These are phyloP conservation scores for Chinchilla lanigera DNA, from an alignment of 2,113 vertebrate genomes.

Conservation along the genomic window DNA sequence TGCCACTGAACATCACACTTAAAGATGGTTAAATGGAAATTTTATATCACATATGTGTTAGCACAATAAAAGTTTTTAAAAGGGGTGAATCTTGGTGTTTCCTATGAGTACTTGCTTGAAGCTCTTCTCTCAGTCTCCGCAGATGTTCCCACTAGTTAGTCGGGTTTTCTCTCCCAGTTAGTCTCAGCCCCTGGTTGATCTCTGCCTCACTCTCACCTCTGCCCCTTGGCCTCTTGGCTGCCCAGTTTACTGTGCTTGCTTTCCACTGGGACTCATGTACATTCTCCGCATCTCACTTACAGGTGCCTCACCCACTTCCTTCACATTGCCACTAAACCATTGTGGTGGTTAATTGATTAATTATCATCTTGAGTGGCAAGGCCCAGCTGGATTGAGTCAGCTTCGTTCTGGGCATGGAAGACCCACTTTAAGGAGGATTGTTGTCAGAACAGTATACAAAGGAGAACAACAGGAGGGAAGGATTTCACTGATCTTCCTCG, in stretches of 20 bases:
- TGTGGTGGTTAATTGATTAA: background rate
- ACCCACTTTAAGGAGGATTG: background rate
- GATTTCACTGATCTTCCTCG: background rate
- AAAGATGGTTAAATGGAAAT: background rate
- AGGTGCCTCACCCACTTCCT: fast-evolving
- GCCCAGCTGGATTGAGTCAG: background rate
- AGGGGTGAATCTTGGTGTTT: no score
- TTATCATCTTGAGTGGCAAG: no score
- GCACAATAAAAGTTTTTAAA: background rate
- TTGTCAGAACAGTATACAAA: background rate
- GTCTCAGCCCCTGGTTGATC: background rate
- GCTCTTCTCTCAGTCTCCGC: background rate
- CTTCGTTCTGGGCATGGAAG: background rate
- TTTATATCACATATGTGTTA: background rate
- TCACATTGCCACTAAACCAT: background rate
- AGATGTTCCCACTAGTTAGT: background rate
- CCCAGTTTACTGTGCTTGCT: background rate
- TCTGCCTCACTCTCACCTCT: background rate
- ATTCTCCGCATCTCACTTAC: background rate
- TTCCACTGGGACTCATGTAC: background rate
- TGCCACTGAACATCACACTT: background rate
- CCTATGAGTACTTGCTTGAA: background rate
- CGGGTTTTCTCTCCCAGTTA: background rate
- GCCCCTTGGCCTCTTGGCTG: background rate
- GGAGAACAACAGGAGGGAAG: background rate